Evolutionary conservation across 2,797 vertebrate species (phyloP), one percentile per base, ranked within the genome.

Genomic region (Gephyroberyx darwinii): DNA sequence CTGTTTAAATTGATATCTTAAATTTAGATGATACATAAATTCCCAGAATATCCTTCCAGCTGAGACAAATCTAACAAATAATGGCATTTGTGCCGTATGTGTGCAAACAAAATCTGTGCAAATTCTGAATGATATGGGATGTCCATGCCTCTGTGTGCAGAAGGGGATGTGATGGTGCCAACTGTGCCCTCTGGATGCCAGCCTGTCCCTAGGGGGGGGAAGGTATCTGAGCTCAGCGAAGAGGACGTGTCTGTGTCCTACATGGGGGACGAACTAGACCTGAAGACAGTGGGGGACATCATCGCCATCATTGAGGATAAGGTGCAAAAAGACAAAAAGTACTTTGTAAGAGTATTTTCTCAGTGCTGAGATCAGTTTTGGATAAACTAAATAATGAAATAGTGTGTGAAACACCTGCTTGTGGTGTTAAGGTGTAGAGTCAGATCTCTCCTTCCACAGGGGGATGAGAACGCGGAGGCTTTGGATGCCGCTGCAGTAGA

Each of bases 271-370:
- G 97, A 98, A 81, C 92, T 99, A 85, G 96, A 98, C 86, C 95
- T 98, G 52, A 97, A 98, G 88, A 99, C 97, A 0, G 95, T 98
- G 80, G 97, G 97, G 71, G 96, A 99, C 88, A 98, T 99, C 78
- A 98, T 98, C 77, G 96, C 97, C 84, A 99, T 98, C 83, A 98
- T 98, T 83, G 97, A 98, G 82, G 96, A 98, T 86, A 98, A 98
- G 96, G 97, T 98, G 91, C 47, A 26, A 17, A 50, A 30, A 35
- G 47, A 39, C 47, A 26, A 35, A 43, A 19, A 59, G 14, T 35
- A 13, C 37, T 33, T 43, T 30, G 48, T 9, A 53, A 2, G 30
- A 65, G 12, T 47, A 62, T 57, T 22, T 71, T 39, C 3, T 51
- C 31, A 30, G 16, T 31, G 45, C 13, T 17, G 8, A 67, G 2